A percentile compares a stretch with the other conserved stretches of the same genome.
These are phyloP conservation scores for Nebria brevicollis DNA, from an alignment of 2,888 invertebrate species.

Conservation along the genomic window DNA sequence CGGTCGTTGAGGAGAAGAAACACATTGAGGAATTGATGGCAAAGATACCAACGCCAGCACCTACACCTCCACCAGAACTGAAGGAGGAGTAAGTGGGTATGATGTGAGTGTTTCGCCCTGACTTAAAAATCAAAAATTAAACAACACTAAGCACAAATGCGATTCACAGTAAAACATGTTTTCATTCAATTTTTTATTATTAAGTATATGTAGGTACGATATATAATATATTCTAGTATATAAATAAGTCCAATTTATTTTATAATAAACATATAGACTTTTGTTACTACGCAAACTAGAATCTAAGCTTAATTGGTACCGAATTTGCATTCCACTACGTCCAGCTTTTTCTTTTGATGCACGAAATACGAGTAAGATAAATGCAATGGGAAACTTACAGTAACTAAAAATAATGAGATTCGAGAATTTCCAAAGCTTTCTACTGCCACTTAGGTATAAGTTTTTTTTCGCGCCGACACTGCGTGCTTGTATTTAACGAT, in stretches of 20 bases:
- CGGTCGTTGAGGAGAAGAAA: slow-evolving; percentile 51
- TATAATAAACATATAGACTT: slow-evolving; percentile 18
- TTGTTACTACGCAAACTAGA: not conserved
- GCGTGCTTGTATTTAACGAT: not conserved
- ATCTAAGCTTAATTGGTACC: slow-evolving; percentile 38
- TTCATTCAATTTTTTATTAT: not conserved
- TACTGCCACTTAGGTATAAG: too few relatives aligned
- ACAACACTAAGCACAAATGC: not conserved
- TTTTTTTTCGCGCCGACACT: not conserved
- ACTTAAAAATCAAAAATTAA: not conserved
- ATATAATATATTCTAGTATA: too few relatives aligned
- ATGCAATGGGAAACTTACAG: not conserved
- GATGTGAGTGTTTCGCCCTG: slow-evolving; percentile 57
- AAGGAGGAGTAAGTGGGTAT: slow-evolving; percentile 59
- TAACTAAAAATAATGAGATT: not conserved
- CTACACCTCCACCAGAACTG: slow-evolving; percentile 52
- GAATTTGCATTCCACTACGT: slow-evolving; percentile 27
- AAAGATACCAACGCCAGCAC: slow-evolving; percentile 50
- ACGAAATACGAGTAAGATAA: slow-evolving; percentile 15
- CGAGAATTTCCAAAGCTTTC: too few relatives aligned
- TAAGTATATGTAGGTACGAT: too few relatives aligned
- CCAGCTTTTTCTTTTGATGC: slow-evolving; percentile 4
- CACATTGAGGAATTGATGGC: slow-evolving; percentile 54
- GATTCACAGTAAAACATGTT: not conserved
- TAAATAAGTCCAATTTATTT: not conserved